Evolutionary conservation across 2,888 invertebrate species (phyloP).

Genomic region (Aphodius sticticus): DNA sequence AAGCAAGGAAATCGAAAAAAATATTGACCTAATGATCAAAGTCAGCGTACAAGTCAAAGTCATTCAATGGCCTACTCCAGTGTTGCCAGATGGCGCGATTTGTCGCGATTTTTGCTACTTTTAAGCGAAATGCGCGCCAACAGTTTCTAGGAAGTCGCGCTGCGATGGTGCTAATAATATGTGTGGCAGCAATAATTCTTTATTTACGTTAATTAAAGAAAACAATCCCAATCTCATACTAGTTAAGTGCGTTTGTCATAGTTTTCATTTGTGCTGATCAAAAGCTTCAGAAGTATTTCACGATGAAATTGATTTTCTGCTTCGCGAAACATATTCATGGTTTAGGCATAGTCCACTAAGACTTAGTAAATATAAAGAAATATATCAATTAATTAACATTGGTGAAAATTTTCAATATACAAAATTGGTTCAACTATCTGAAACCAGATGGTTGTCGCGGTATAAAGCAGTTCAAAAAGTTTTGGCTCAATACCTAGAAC

Average conservation of each 20-base stretch:
- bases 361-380: conserved; percentile 36
- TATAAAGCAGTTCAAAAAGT: conserved; percentile 42
- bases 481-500: conserved; percentile 43
- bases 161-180: conserved; percentile 46
- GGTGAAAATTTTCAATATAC: conserved; percentile 21
- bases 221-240: conserved; percentile 36
- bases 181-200: conserved; percentile 41
- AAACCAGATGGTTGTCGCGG: conserved; percentile 45
- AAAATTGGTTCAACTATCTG: conserved; percentile 38
- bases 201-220: conserved; percentile 40
- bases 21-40: no score
- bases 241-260: conserved; percentile 46
- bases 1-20: no score
- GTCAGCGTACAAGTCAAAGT: no score
- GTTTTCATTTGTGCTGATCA: conserved; percentile 45
- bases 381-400: conserved; percentile 40
- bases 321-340: conserved; percentile 47
- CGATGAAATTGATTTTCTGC: conserved; percentile 44
- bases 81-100: no score
- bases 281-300: conserved; percentile 45
- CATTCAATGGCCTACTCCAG: no score
- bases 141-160: no score
- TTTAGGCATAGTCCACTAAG: conserved; percentile 45
- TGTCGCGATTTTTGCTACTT: no score
- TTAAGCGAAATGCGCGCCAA: no score